Conservation (phyloP, 1,140 invertebrate genomes). For the Diachasma alloeum region DNA sequence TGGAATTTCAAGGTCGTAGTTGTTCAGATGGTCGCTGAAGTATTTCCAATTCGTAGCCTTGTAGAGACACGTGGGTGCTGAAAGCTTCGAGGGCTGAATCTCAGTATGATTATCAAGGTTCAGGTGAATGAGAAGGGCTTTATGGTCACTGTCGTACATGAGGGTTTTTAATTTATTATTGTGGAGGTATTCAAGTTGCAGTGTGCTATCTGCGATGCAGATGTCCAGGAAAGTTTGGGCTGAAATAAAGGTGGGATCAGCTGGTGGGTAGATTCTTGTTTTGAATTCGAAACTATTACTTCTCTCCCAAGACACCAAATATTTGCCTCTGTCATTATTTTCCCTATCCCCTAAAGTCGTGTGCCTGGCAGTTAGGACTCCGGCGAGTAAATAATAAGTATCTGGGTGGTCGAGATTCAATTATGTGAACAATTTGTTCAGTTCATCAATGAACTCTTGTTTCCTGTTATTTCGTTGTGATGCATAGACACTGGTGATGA, state of each 20-base stretch:
- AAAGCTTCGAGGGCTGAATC: not conserved
- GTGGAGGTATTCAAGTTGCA: not conserved
- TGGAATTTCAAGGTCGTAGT: not conserved
- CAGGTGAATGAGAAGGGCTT: not conserved
- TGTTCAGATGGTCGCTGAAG: not conserved
- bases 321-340: not conserved
- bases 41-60: not conserved
- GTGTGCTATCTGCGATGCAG: not conserved
- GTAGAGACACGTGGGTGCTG: no score
- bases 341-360: not conserved
- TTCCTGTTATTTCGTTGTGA: not conserved
- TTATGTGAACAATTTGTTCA: not conserved
- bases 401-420: not conserved
- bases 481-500: not conserved
- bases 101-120: not conserved
- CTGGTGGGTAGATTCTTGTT: not conserved
- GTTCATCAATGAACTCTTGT: not conserved
- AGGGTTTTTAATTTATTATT: not conserved
- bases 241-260: not conserved
- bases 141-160: not conserved
- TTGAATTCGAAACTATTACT: not conserved
- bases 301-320: not conserved
- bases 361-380: slow-evolving; percentile 14
- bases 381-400: slow-evolving; percentile 12
- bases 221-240: not conserved